Percentiles rank a stretch among this genome's conserved stretches.
Evolutionary conservation across 2,113 vertebrate species (phyloP).

Genomic region (Elachura formosa): DNA sequence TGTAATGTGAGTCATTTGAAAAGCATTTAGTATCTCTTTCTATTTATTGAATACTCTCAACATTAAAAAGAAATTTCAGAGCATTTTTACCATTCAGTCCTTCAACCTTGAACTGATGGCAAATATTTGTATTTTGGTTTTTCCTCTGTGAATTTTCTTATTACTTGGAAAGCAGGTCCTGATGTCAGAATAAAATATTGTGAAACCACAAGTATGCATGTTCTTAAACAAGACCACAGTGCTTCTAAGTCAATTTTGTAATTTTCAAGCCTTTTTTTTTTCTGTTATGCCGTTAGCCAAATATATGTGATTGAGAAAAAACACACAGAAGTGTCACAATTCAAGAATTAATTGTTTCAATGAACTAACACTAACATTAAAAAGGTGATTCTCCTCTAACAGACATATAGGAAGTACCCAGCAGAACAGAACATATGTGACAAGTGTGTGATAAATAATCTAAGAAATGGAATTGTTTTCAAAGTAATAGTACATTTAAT

Average conservation of each 20-base stretch:
- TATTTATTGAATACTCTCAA: neutral
- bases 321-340: neutral
- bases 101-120: neutral
- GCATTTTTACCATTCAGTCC: neutral
- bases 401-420: neutral
- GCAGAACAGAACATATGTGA: no score
- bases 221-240: neutral
- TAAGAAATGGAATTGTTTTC: neutral
- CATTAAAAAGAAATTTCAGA: neutral
- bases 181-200: neutral
- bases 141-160: neutral
- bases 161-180: neutral
- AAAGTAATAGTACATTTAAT: neutral
- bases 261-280: neutral
- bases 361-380: neutral
- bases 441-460: neutral
- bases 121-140: neutral
- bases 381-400: neutral
- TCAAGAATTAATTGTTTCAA: neutral
- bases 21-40: neutral
- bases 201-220: neutral
- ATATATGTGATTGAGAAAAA: neutral
- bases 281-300: neutral
- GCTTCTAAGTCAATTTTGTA: neutral
- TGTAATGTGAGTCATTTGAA: neutral